Evolutionary conservation across 1,140 invertebrate species (phyloP).

Genomic region (Papilio machaon): DNA sequence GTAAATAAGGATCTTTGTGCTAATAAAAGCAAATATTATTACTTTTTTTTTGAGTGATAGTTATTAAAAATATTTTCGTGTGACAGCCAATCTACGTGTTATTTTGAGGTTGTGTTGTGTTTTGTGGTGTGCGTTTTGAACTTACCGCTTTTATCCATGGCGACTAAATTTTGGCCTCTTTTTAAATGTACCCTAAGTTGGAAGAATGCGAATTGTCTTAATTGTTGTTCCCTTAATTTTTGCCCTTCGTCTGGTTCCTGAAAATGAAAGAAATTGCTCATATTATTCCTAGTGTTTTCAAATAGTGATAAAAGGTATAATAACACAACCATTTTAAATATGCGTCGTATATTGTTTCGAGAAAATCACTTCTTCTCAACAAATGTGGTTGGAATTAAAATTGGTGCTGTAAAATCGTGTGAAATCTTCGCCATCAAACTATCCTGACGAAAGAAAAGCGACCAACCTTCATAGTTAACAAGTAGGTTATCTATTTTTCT

Average conservation of each 20-base stretch:
- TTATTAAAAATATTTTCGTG: neutral
- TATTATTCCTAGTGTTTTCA: too few relatives aligned
- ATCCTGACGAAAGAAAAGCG: neutral
- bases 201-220: slow-evolving; percentile 94
- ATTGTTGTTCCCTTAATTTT: slow-evolving; percentile 85
- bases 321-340: too few relatives aligned
- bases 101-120: slow-evolving; percentile 23
- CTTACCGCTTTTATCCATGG: slow-evolving; percentile 97
- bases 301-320: too few relatives aligned
- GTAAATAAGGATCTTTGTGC: neutral
- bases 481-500: neutral
- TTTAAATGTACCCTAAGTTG: slow-evolving; percentile 93
- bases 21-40: slow-evolving; percentile 6
- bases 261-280: slow-evolving; percentile 36
- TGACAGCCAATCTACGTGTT: slow-evolving; percentile 23
- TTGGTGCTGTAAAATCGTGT: neutral
- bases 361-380: too few relatives aligned
- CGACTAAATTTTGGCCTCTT: slow-evolving; percentile 93
- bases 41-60: slow-evolving; percentile 2
- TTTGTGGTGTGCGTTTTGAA: slow-evolving; percentile 21
- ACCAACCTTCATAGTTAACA: neutral
- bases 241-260: slow-evolving; percentile 82
- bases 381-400: neutral
- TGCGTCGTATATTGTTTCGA: too few relatives aligned
- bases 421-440: neutral